A percentile compares a stretch with the other conserved stretches of the same genome.
phyloP scores from a whole-genome alignment of 2,113 vertebrate genomes.

The Xenotilapia longispinis region DNA sequence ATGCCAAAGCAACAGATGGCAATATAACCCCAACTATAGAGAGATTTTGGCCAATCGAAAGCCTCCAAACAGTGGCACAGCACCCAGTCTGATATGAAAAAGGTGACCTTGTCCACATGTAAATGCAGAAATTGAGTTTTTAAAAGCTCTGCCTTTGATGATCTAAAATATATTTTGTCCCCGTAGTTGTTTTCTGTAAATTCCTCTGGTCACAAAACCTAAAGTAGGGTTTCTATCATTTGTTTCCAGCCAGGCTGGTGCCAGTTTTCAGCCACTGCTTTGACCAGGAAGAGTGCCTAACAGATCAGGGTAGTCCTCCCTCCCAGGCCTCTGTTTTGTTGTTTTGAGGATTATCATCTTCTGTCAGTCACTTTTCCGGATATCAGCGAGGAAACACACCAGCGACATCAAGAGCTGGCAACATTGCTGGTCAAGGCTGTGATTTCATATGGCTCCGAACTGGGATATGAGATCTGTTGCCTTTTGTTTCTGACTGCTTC shows the following conservation, averaged over 20 bases:
- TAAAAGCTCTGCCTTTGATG: neutral
- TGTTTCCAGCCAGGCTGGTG: conserved; percentile 13
- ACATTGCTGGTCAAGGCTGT: conserved; percentile 14
- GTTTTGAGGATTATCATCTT: conserved; percentile 52
- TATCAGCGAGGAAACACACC: conserved; percentile 30
- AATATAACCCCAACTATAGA: neutral
- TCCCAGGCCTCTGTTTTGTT: conserved; percentile 1
- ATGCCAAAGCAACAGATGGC: neutral
- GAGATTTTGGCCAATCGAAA: neutral
- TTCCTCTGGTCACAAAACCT: conserved; percentile 10
- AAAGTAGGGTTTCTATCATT: neutral
- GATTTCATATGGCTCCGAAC: conserved; percentile 37
- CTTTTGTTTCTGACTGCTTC: conserved; percentile 21
- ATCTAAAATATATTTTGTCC: neutral
- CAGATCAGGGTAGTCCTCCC: conserved; percentile 52
- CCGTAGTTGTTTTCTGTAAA: conserved; percentile 39
- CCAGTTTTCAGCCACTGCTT: conserved; percentile 37
- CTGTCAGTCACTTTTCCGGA: conserved; percentile 59
- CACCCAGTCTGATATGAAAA: neutral
- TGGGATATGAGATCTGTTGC: neutral
- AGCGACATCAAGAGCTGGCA: neutral
- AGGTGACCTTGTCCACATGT: neutral
- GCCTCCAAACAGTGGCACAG: neutral
- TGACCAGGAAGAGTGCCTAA: conserved; percentile 49
- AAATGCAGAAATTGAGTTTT: neutral